These are phyloP conservation scores for Chloebia gouldiae DNA, from an alignment of 2,113 vertebrate genomes.

Conservation along the genomic window DNA sequence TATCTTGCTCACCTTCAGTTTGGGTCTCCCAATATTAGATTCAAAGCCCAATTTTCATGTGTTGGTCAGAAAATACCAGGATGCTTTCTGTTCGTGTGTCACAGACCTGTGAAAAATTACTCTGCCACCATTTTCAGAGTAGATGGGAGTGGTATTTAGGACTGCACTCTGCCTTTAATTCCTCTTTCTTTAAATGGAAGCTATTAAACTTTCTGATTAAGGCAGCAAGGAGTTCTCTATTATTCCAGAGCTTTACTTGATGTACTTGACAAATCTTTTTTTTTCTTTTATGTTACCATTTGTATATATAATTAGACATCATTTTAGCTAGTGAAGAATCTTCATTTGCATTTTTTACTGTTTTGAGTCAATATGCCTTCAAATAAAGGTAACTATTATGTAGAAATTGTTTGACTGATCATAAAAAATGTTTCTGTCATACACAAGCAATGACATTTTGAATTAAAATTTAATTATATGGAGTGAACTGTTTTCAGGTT, in stretches of 20 bases:
- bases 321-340: background rate
- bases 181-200: background rate
- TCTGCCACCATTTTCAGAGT: background rate
- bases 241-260: background rate
- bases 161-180: background rate
- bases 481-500: background rate
- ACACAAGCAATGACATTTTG: background rate
- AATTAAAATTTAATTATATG: conserved; percentile 48
- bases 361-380: conserved; percentile 2
- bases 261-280: background rate
- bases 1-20: background rate
- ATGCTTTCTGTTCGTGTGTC: background rate
- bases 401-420: conserved; percentile 16
- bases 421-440: conserved; percentile 9
- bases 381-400: background rate
- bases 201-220: background rate
- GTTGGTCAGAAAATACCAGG: rapidly evolving
- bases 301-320: background rate
- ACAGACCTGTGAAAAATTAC: background rate
- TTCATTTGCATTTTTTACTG: conserved; percentile 14
- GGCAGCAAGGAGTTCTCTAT: background rate
- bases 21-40: background rate
- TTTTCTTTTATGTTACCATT: background rate
- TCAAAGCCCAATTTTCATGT: background rate
- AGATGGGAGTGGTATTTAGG: background rate